A percentile compares a stretch with the other conserved stretches of the same genome.
phyloP scores from a whole-genome alignment of 2,888 invertebrate species.

The Agriopis leucophaearia region DNA sequence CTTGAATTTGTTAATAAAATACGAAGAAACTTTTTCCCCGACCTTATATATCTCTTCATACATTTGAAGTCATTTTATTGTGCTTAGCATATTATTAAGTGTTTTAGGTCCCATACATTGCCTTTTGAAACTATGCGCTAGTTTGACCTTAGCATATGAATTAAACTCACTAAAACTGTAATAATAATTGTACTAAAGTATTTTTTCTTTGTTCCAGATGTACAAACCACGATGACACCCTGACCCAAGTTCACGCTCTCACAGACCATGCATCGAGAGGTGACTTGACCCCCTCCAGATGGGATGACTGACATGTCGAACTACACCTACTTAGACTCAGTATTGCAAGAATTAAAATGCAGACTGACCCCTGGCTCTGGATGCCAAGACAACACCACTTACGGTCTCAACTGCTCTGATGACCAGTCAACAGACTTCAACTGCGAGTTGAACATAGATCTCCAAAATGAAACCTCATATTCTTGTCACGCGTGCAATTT shows the following conservation, averaged over 20 bases:
- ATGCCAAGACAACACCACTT: constrained; percentile 59
- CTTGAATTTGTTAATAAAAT: too few relatives aligned
- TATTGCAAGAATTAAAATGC: constrained; percentile 72
- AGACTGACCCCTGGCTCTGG: constrained; percentile 62
- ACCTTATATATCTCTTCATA: too few relatives aligned
- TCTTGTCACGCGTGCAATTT: constrained; percentile 70
- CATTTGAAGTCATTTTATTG: too few relatives aligned
- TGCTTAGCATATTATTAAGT: too few relatives aligned
- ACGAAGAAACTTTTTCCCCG: too few relatives aligned
- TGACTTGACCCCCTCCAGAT: constrained; percentile 66
- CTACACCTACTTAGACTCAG: constrained; percentile 65
- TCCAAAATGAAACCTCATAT: constrained; percentile 81
- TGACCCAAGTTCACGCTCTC: constrained; percentile 31
- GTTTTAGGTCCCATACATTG: too few relatives aligned
- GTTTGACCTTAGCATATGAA: too few relatives aligned
- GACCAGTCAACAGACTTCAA: constrained; percentile 57
- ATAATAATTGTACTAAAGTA: neutral
- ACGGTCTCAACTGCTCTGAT: constrained; percentile 67
- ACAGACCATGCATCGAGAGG: constrained; percentile 57
- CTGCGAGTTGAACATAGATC: constrained; percentile 74
- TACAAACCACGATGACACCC: constrained; percentile 31
- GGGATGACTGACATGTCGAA: constrained; percentile 72
- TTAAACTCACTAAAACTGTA: too few relatives aligned
- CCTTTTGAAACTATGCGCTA: too few relatives aligned
- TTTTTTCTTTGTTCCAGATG: constrained; percentile 43